These are phyloP conservation scores for Clarias fuscus DNA, from an alignment of 2,797 vertebrate species.

Conservation along the genomic window DNA sequence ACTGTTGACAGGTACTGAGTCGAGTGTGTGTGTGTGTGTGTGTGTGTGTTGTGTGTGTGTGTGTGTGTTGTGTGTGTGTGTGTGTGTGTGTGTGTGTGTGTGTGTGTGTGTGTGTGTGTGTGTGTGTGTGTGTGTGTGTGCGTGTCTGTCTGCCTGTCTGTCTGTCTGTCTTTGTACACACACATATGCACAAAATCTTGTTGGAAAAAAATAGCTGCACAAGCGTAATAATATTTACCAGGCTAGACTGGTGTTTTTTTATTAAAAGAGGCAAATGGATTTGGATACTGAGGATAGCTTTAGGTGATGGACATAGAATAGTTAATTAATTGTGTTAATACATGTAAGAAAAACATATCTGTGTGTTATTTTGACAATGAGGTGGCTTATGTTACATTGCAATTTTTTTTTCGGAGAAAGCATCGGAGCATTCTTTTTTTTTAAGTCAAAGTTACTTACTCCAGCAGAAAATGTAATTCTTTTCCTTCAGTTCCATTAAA, in stretches of 20 bases:
- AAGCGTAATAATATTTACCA: neutral
- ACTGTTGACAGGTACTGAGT: conserved; percentile 30
- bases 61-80: too few species aligned
- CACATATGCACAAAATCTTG: neutral
- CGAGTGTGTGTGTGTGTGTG: neutral
- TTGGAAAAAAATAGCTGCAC: neutral
- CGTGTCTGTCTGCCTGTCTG: neutral
- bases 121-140: neutral
- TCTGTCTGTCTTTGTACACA: neutral
- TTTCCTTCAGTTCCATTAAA: conserved; percentile 13
- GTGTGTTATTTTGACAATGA: neutral
- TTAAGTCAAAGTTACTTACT: neutral
- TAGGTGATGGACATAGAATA: neutral
- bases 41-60: too few species aligned
- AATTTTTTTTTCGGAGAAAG: neutral
- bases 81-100: neutral
- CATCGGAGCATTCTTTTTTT: neutral
- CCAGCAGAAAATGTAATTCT: conserved; percentile 27
- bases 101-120: neutral
- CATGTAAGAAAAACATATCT: neutral
- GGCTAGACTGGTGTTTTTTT: too few species aligned
- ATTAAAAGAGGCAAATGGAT: neutral
- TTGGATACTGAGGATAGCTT: neutral
- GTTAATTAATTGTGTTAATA: neutral
- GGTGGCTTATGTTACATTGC: too few species aligned